Base-by-base conservation (phyloP, 2,888 invertebrate genomes). In the Lucinisca nassula region DNA sequence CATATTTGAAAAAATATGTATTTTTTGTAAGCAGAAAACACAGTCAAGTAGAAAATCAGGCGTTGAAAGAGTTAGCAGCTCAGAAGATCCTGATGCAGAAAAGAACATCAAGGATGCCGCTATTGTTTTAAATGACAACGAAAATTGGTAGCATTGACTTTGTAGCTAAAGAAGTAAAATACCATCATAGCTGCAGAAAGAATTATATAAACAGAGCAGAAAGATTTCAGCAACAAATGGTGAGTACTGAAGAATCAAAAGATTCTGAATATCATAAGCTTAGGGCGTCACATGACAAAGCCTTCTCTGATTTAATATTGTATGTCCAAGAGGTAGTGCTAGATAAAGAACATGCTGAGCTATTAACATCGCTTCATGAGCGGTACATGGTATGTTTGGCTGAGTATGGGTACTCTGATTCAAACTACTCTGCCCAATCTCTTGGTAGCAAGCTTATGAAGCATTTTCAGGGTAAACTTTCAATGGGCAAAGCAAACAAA, bases 101-200 rank as follows among this genome's bases (percentile, higher is more conserved):
- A n/a, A n/a, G n/a, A n/a, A n/a, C n/a, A n/a, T n/a, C n/a, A n/a
- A n/a, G n/a, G n/a, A n/a, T n/a, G n/a, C n/a, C n/a, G n/a, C n/a
- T n/a, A n/a, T n/a, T n/a, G n/a, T n/a, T n/a, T n/a, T n/a, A n/a
- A n/a, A n/a, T n/a, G n/a, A n/a, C n/a, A n/a, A n/a, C n/a, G n/a
- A n/a, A n/a, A n/a, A n/a, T n/a, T n/a, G n/a, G n/a, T n/a, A n/a
- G n/a, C n/a, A n/a, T n/a, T n/a, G n/a, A n/a, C n/a, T n/a, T n/a
- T n/a, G n/a, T n/a, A n/a, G n/a, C n/a, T n/a, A n/a, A n/a, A n/a
- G n/a, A n/a, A n/a, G n/a, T n/a, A n/a, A n/a, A n/a, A n/a, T n/a
- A n/a, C n/a, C n/a, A n/a, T n/a, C n/a, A n/a, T 40, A 70, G 67
- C 30, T 79, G 79, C 45, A 67, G 79, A 32, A 79, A 45, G 40